Base-by-base conservation (phyloP, 2,113 vertebrate species). In the Zonotrichia leucophrys region DNA sequence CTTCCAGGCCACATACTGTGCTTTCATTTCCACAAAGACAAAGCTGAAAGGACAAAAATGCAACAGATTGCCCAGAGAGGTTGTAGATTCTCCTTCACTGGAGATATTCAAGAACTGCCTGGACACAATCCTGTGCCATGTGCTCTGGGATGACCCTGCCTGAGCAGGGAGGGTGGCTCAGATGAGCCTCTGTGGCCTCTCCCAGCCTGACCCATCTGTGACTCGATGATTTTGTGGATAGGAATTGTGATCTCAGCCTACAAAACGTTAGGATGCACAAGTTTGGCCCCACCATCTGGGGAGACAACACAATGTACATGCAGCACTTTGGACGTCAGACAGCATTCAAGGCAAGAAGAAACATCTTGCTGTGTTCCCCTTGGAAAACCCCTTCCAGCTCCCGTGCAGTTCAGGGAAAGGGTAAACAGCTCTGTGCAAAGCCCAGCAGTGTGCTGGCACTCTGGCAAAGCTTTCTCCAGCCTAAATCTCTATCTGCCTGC, bases 401-500 rank as follows among this genome's bases (percentile, higher is more conserved):
- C 64, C 2, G 0, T 41, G 53, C 73, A 60, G 66, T 39, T 91
- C 49, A 75, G 69, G 47, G 42, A 60, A 52, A 84, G 12, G 21
- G n/a, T 64, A 79, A 92, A 84, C 50, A 68, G 28, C 22, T 47
- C 56, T 53, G 5, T 72, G 73, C 35, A 87, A 84, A 81, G 80
- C 52, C 56, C 86, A 55, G 19, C 14, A 37, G 83, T 68, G 67
- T 0, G 33, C 73, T 93, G 92, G 52, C 59, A 31, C 78, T 89
- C 52, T 74, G 80, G 80, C 86, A 91, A 89, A 68, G 58, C 37
- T 91, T 90, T 74, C 42, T 73, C 49, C 46, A 66, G 74, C 53
- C 49, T 82, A 30, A 60, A 49, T 68, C 58, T 81, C 69, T 84
- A 60, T 87, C 77, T 92, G 91, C 74, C 37, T 81, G 89, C 83